Evolutionary conservation across 2,888 invertebrate species (phyloP), one percentile per base, ranked within the genome.

Genomic region (Crepidodera aurea): DNA sequence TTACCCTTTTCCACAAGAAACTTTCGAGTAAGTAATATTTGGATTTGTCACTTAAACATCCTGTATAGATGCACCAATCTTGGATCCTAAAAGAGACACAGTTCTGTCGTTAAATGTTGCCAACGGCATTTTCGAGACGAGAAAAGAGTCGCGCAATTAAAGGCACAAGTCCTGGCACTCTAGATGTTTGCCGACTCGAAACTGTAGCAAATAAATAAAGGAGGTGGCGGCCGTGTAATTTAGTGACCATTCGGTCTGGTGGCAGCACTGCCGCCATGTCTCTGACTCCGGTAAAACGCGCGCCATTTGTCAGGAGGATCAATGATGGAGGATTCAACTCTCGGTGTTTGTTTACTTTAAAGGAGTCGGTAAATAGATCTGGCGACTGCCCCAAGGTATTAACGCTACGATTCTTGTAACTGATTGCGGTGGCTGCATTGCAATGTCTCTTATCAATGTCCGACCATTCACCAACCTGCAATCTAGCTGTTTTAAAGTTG

Each of bases 161-260:
- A 60, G 57, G 54, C 59, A 54, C 60, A 48, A 50, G 46, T 15
- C 13, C 54, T 37, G 60, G 57, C 58, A 42, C 60, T 44, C 10
- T 12, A 39, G 37, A 56, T 50, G 57, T 57, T 57, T 57, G 48
- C 57, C 16, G 54, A 10, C 37, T 53, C 46, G 65, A 54, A 67
- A 65, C 53, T 60, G 60, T 57, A 51, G 58, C 55, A 64, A 60
- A 69, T 67, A 69, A 67, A 69, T 69, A 69, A 67, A 55, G 62
- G 62, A 64, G 67, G 67, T 63, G 69, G 60, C 65, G 58, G 34
- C 37, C 55, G 37, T 57, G 59, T 66, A 65, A 66, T 68, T 66
- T 66, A 66, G 61, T 66, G 68, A 60, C 62, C 61, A 48, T 32
- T 50, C 39, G 46, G 48, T 22, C 7, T 39, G 22, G n/a, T 29